These are phyloP conservation scores for Anolis apletophallus DNA, from an alignment of 2,797 vertebrate genomes.

Conservation along the genomic window DNA sequence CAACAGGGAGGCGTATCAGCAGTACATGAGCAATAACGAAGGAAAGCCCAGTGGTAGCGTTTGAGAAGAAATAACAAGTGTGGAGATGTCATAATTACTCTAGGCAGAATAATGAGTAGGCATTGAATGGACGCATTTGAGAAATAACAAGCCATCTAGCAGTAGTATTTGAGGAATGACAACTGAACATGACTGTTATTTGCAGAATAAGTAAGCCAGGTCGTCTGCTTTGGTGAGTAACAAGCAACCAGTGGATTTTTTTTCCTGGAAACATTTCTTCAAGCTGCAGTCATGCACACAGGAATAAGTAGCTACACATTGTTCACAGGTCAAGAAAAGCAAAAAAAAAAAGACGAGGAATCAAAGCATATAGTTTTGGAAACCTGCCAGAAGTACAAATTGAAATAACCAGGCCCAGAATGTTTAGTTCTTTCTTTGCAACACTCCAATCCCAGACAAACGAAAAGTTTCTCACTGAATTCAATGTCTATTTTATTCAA, in stretches of 20 bases:
- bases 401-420: not conserved
- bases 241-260: conserved; percentile 54
- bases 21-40: conserved; percentile 59
- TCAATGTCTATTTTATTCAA: not conserved
- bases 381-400: not conserved
- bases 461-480: not conserved
- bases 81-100: conserved; percentile 71
- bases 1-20: conserved; percentile 52
- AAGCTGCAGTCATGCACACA: not conserved
- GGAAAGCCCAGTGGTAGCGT: conserved; percentile 48
- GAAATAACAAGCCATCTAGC: conserved; percentile 68
- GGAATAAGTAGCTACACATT: not conserved
- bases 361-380: not conserved
- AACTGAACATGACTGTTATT: conserved; percentile 72
- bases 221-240: conserved; percentile 71
- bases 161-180: conserved; percentile 68
- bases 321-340: conserved; percentile 57
- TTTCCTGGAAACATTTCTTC: conserved; percentile 57
- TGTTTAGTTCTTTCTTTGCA: not conserved
- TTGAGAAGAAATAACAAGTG: conserved; percentile 59
- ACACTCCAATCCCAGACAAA: not conserved
- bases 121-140: conserved; percentile 58
- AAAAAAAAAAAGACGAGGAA: no score
- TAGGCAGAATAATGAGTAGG: conserved; percentile 57
- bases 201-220: conserved; percentile 65